Base-by-base conservation (phyloP, 2,888 invertebrate species). In the Copidosoma aretas region DNA sequence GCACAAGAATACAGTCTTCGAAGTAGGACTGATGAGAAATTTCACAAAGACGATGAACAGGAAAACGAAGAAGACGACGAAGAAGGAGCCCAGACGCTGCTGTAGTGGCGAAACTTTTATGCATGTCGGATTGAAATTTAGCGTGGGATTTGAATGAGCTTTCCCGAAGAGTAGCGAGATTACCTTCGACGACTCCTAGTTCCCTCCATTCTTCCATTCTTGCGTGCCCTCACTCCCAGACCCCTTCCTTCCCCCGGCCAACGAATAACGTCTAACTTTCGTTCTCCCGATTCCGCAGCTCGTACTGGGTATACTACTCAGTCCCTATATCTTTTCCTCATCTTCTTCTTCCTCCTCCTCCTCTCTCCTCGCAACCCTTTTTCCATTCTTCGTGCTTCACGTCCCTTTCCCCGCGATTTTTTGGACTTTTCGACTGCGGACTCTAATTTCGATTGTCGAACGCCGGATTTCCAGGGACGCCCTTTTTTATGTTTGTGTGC, bases 81-180 rank as follows among this genome's bases (percentile, higher is more conserved):
- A 8, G 41, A 22, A n/a, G 49, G 32, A 22, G 24, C 25, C 19
- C 22, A n/a, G n/a, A n/a, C n/a, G n/a, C n/a, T n/a, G n/a, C n/a
- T 24, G n/a, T 32, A 32, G 22, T 22, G 46, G 24, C 15, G 19
- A 14, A n/a, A 32, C 49, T 60, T 54, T 60, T 60, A 32, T 73
- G 64, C 58, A 32, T 76, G 76, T 75, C 75, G 76, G 79, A 82
- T 82, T 82, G 81, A 81, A 82, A 81, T 81, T 82, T 81, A 81
- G 77, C 79, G 77, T 80, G 74, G 77, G 77, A 81, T 81, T 77
- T 74, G 75, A 79, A 79, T 56, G 64, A 68, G 74, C 65, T 68
- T 63, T 67, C 75, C 74, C 32, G 32, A 32, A 32, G 74, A 77
- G 76, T 78, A 76, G 75, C 79, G 76, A 78, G 79, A 79, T 79